Percentiles rank a stretch among this genome's conserved stretches.
phyloP scores from a whole-genome alignment of 2,888 invertebrate species.

The Lithodes maja region DNA sequence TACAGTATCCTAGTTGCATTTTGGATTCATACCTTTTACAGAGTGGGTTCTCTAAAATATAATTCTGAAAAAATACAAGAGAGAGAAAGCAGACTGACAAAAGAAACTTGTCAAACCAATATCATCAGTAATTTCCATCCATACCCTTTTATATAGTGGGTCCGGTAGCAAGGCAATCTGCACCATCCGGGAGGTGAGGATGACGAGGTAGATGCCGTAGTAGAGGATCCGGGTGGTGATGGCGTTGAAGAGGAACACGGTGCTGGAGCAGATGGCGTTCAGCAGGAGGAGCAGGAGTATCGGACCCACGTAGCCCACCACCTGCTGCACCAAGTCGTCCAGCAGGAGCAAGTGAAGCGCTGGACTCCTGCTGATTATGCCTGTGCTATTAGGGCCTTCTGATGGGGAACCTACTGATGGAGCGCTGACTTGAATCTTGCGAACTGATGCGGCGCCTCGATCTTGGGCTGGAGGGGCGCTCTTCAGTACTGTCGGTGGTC shows the following conservation, averaged over 20 bases:
- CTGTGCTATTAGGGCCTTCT: too few species aligned
- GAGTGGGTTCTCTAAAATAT: too few species aligned
- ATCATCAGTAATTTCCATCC: not conserved
- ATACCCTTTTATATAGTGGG: slow-evolving; percentile 46
- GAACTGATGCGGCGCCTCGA: not conserved
- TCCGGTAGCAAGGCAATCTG: slow-evolving; percentile 52
- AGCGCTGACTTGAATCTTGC: too few species aligned
- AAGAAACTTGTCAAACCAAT: not conserved
- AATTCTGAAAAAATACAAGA: too few species aligned
- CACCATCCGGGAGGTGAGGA: slow-evolving; percentile 25
- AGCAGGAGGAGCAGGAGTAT: slow-evolving; percentile 45
- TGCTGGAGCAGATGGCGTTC: slow-evolving; percentile 42
- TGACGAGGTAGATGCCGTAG: slow-evolving; percentile 38
- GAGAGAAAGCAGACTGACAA: too few species aligned
- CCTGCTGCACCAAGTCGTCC: slow-evolving; percentile 34
- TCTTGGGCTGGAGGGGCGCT: not conserved
- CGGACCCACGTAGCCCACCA: slow-evolving; percentile 30
- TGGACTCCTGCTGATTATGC: not conserved
- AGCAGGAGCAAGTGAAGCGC: slow-evolving; percentile 26
- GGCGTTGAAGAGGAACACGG: slow-evolving; percentile 55
- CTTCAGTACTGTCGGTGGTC: not conserved
- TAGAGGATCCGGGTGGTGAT: slow-evolving; percentile 5
- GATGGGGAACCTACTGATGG: too few species aligned
- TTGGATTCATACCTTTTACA: too few species aligned
- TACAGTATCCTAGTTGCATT: too few species aligned